Percentiles rank a stretch among this genome's conserved stretches.
Conservation (phyloP, 2,113 vertebrate genomes). For the Rhinolophus ferrumequinum region DNA sequence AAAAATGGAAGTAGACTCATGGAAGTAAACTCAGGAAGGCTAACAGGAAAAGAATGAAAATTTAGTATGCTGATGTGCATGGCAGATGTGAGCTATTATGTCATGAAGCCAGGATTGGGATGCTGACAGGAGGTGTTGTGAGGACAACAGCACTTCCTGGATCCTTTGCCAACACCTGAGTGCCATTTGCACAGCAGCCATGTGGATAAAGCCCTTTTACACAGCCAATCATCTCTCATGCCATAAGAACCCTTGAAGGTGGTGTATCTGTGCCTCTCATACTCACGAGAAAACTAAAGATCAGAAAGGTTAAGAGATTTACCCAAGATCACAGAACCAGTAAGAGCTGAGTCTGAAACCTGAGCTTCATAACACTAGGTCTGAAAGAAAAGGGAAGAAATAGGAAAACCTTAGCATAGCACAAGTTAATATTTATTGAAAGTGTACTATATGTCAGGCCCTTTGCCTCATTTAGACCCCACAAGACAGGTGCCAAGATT, state of each 20-base stretch:
- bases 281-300: background rate
- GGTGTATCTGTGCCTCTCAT: background rate
- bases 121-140: background rate
- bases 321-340: background rate
- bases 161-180: background rate
- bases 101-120: background rate
- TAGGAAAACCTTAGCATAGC: background rate
- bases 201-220: background rate
- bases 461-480: background rate
- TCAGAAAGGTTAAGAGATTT: background rate
- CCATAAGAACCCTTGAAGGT: background rate
- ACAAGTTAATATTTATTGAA: background rate
- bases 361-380: background rate
- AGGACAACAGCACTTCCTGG: background rate
- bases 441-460: no score
- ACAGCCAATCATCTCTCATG: background rate
- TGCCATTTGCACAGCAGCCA: background rate
- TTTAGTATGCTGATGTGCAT: accelerated
- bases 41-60: background rate
- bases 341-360: background rate
- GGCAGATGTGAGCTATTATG: background rate
- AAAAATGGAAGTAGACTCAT: background rate
- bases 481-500: background rate
- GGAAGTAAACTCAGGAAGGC: background rate
- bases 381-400: background rate